phyloP scores from a whole-genome alignment of 1,140 invertebrate species.

The Hyphantria cunea region DNA sequence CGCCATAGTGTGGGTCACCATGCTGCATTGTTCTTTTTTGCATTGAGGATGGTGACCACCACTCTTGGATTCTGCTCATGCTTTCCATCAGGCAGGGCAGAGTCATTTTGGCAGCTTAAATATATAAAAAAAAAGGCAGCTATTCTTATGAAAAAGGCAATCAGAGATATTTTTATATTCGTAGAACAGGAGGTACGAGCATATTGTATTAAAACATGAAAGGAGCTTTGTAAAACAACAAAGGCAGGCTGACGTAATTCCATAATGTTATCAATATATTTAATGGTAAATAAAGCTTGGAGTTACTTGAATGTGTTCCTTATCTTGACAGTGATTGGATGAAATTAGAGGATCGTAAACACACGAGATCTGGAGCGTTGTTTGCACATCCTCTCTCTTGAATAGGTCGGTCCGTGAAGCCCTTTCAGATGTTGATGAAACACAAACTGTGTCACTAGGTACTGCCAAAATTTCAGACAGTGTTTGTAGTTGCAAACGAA shows the following conservation, averaged over 20 bases:
- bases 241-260: neutral
- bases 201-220: slow-evolving; percentile 1
- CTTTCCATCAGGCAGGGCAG: too few species aligned
- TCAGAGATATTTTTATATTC: slow-evolving; percentile 9
- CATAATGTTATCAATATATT: neutral
- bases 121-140: too few species aligned
- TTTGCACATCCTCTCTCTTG: slow-evolving; percentile 53
- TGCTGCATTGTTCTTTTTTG: too few species aligned
- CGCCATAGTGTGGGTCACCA: too few species aligned
- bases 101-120: too few species aligned
- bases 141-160: slow-evolving; percentile 40
- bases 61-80: too few species aligned
- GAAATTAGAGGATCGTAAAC: slow-evolving; percentile 48
- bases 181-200: slow-evolving; percentile 7
- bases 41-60: too few species aligned
- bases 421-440: slow-evolving; percentile 69
- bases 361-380: slow-evolving; percentile 44
- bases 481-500: slow-evolving; percentile 63
- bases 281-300: slow-evolving; percentile 18
- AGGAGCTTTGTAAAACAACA: neutral
- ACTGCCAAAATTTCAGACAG: slow-evolving; percentile 57
- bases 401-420: slow-evolving; percentile 44
- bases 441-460: slow-evolving; percentile 70
- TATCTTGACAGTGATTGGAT: slow-evolving; percentile 46
- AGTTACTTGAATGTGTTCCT: slow-evolving; percentile 16